Evolutionary conservation across 2,888 invertebrate species (phyloP), one percentile per base, ranked within the genome.

Genomic region (Pammene aurita): DNA sequence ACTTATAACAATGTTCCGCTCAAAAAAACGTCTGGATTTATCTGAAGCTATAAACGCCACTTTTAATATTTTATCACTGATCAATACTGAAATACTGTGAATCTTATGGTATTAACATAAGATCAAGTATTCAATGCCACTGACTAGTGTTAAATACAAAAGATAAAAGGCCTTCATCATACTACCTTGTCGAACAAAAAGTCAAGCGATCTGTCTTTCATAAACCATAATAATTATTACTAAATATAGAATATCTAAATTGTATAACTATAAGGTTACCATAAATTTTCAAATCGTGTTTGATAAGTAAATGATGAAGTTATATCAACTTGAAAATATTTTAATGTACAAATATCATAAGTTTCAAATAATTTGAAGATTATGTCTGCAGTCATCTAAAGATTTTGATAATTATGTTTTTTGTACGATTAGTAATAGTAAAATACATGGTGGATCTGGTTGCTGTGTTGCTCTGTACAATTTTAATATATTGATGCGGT

Each of bases 91-190:
- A 26, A 52, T 52, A 52, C 18, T 52, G 13, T 26, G 10, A 26
- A 52, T 13, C 13, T 52, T 54, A 54, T 54, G 34, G n/a, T 34
- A n/a, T 35, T 34, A 13, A n/a, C 34, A 54, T 54, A 54, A 54
- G 54, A 5, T 54, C n/a, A 34, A 34, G 54, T 34, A 35, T 54
- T 54, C n/a, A 54, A 4, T 54, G 54, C n/a, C 52, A 54, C 34
- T 34, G n/a, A 7, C n/a, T n/a, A n/a, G 26, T 54, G 54, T 16
- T 54, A 54, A 52, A 7, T 7, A 46, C n/a, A 34, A 50, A 50
- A 26, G 6, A 16, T 16, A 10, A 50, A 16, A 54, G n/a, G 34
- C 9, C 7, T 34, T 13, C n/a, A 54, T n/a, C 7, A 6, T 34
- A n/a, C n/a, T n/a, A n/a, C n/a, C 26, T 52, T 26, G 11, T 52